phyloP scores from a whole-genome alignment of 2,797 vertebrate genomes.

The Diglossa cyanea region DNA sequence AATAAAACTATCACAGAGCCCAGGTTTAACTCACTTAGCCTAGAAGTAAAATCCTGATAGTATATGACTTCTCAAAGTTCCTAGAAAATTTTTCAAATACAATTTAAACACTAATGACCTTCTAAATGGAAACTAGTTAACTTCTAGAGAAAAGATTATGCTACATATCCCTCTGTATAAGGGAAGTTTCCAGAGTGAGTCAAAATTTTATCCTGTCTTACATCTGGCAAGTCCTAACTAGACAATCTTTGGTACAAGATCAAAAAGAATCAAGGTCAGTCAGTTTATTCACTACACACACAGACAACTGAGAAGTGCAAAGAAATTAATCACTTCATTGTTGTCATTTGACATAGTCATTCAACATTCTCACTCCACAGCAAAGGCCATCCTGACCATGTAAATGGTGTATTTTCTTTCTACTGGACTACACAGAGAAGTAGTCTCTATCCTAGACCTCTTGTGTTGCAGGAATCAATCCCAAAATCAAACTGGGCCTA shows the following conservation, averaged over 20 bases:
- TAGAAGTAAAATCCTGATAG: not conserved
- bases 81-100: not conserved
- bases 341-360: not conserved
- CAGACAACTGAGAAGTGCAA: not conserved
- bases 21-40: not conserved
- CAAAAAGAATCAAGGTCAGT: not conserved
- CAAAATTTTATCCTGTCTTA: not conserved
- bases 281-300: not conserved
- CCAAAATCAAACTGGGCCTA: not conserved
- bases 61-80: not conserved
- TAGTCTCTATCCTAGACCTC: not conserved
- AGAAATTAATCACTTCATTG: not conserved
- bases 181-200: not conserved
- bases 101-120: not conserved
- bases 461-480: not conserved
- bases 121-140: not conserved
- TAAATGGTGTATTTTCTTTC: not conserved
- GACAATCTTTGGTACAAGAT: not conserved
- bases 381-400: not conserved
- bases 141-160: not conserved
- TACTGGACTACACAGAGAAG: not conserved
- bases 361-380: not conserved
- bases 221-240: not conserved
- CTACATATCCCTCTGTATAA: not conserved
- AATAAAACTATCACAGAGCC: not conserved